These are phyloP conservation scores for Apamea sordens DNA, from an alignment of 2,888 invertebrate genomes.

Conservation along the genomic window DNA sequence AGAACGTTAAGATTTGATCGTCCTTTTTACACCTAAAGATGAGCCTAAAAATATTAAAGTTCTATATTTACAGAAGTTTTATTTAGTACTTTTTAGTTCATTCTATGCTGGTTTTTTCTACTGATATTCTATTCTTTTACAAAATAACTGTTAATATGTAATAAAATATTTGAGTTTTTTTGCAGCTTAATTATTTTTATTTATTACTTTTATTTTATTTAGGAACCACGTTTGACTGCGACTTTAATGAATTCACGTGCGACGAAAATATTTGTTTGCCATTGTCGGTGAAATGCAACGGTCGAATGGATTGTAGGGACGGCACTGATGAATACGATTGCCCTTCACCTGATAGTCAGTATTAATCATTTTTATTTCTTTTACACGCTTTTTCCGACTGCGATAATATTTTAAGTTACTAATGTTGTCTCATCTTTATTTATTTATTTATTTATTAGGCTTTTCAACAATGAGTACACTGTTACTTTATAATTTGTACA, in stretches of 20 bases:
- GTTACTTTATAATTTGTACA: too few species aligned
- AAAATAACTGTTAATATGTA: neutral
- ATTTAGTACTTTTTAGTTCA: neutral
- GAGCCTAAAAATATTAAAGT: too few species aligned
- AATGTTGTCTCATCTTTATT: neutral
- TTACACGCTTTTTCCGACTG: neutral
- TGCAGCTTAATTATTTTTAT: neutral
- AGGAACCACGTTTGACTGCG: constrained; percentile 75
- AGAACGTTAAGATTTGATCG: neutral
- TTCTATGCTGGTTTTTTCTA: neutral
- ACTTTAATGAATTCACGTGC: constrained; percentile 82
- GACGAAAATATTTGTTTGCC: constrained; percentile 89
- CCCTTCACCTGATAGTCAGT: constrained; percentile 61
- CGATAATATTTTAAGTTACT: neutral
- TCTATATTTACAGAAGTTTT: neutral
- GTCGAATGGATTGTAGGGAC: constrained; percentile 84
- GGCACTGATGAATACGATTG: constrained; percentile 82
- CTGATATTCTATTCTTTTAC: neutral
- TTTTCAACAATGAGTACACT: too few species aligned
- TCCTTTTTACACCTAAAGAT: too few species aligned
- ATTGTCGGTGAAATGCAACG: constrained; percentile 83
- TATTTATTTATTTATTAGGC: too few species aligned
- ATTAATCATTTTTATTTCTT: constrained; percentile 48
- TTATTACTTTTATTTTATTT: constrained; percentile 29
- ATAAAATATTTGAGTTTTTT: neutral